Conservation (phyloP, 1,140 invertebrate genomes). For the Heliconius melpomene region DNA sequence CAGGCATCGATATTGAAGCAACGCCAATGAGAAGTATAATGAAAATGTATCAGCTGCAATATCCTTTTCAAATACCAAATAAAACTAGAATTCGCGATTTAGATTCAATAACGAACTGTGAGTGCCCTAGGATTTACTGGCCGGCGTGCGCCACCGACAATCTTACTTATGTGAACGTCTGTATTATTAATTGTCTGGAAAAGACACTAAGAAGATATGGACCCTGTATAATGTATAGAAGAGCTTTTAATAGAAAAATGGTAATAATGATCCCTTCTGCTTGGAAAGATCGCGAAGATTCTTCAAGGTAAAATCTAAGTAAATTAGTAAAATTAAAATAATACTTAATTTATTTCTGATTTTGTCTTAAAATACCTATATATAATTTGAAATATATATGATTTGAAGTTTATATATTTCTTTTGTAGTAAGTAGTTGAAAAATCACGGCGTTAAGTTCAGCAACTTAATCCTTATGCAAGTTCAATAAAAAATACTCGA, state of each 20-base stretch:
- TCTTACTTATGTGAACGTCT: slow-evolving; percentile 52
- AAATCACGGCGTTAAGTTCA: too few relatives aligned
- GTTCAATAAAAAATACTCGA: too few relatives aligned
- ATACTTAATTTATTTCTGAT: too few relatives aligned
- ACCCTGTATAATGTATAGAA: slow-evolving; percentile 53
- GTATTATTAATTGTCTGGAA: slow-evolving; percentile 48
- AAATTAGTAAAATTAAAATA: too few relatives aligned
- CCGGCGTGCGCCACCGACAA: slow-evolving; percentile 48
- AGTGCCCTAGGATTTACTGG: slow-evolving; percentile 55
- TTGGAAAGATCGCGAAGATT: slow-evolving; percentile 19
- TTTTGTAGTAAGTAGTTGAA: too few relatives aligned
- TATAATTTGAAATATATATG: too few relatives aligned
- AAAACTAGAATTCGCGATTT: slow-evolving; percentile 38
- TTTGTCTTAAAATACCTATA: too few relatives aligned
- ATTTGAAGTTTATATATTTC: too few relatives aligned
- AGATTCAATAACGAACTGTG: slow-evolving; percentile 44
- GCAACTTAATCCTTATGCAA: too few relatives aligned
- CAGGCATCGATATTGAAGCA: neutral
- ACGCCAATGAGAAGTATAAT: slow-evolving; percentile 16
- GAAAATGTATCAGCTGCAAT: slow-evolving; percentile 33
- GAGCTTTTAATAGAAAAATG: slow-evolving; percentile 15
- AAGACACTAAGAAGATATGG: slow-evolving; percentile 40
- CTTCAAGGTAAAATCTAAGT: neutral
- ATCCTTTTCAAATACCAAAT: slow-evolving; percentile 43
- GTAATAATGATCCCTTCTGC: slow-evolving; percentile 20